Conservation (phyloP, 1,140 invertebrate genomes). For the Pygmarrhopalites habei region DNA sequence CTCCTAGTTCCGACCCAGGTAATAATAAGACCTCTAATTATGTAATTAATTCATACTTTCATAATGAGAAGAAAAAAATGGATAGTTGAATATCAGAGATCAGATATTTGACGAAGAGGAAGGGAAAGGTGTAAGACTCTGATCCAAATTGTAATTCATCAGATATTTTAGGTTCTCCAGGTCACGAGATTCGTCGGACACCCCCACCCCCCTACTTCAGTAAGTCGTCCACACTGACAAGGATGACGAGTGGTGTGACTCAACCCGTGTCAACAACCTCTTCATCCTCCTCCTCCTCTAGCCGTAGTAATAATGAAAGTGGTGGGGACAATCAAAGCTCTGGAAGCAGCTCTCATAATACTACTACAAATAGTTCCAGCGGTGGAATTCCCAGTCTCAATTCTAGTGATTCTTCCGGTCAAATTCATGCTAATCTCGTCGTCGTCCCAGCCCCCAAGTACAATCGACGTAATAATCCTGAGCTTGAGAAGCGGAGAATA, state of each 20-base stretch:
- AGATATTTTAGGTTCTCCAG: conserved; percentile 46
- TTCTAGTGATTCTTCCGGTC: neutral
- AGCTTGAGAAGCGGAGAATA: conserved; percentile 85
- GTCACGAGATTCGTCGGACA: conserved; percentile 43
- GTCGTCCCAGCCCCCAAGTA: conserved; percentile 48
- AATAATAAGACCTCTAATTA: conserved; percentile 7
- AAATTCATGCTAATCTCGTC: conserved; percentile 1
- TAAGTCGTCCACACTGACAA: neutral
- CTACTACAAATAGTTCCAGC: no score
- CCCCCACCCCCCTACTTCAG: conserved; percentile 29
- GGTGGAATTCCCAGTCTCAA: neutral
- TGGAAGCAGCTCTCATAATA: neutral
- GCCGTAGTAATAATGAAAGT: neutral
- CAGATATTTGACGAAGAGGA: no score
- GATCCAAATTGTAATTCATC: no score
- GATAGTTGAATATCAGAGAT: no score
- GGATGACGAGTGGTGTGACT: neutral
- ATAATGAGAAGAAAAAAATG: no score
- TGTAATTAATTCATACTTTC: no score
- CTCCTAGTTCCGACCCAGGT: conserved; percentile 42
- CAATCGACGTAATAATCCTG: conserved; percentile 91
- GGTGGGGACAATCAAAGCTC: no score
- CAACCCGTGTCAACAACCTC: conserved; percentile 43
- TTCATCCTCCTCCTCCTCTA: conserved; percentile 49
- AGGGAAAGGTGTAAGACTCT: no score